These are phyloP conservation scores for Tapirus indicus DNA, from an alignment of 2,797 vertebrate genomes.

Conservation along the genomic window DNA sequence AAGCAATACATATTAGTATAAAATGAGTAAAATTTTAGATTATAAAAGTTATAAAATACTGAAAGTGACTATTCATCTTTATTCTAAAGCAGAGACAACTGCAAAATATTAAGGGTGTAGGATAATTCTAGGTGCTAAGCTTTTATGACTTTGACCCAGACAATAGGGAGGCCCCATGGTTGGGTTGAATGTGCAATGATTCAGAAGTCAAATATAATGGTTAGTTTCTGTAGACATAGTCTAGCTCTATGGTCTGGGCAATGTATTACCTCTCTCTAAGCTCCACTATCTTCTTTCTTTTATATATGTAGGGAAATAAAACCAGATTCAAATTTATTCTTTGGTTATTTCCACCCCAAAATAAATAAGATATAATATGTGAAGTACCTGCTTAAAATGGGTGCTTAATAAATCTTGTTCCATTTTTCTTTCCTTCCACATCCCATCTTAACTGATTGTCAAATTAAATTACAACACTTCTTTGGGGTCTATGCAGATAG, in stretches of 20 bases:
- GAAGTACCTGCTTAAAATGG: not conserved
- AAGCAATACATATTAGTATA: not conserved
- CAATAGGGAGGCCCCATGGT: no score
- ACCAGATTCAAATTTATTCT: not conserved
- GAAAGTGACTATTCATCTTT: not conserved
- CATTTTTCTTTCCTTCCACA: not conserved
- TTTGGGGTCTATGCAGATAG: not conserved
- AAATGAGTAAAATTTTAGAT: not conserved
- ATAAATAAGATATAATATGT: not conserved
- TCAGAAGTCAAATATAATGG: not conserved
- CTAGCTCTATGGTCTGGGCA: not conserved
- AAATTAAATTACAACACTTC: not conserved
- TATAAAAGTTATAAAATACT: not conserved
- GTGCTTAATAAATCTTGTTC: not conserved
- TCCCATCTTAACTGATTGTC: not conserved
- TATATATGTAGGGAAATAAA: not conserved
- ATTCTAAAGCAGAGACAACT: not conserved
- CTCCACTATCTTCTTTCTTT: not conserved
- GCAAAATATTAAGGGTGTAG: not conserved
- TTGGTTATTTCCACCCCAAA: not conserved
- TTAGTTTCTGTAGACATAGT: not conserved
- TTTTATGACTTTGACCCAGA: not conserved
- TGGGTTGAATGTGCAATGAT: accelerated
- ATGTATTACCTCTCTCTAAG: not conserved
- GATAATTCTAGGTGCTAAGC: not conserved